These are phyloP conservation scores for Trachelipus rathkii DNA, from an alignment of 1,140 invertebrate genomes.

Conservation along the genomic window DNA sequence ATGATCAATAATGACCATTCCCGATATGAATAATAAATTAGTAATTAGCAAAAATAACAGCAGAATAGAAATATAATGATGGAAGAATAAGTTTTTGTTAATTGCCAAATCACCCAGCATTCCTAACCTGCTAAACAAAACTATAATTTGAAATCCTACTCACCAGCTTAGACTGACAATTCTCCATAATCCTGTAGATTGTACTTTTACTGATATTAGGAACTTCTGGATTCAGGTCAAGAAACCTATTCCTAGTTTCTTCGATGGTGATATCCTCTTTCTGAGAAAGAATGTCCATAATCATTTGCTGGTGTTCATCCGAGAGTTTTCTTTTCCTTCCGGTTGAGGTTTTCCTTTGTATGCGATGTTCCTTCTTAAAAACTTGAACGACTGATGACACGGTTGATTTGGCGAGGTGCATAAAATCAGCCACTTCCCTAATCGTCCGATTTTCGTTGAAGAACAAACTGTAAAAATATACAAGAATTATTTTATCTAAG, in stretches of 20 bases:
- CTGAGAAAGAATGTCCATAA: slow-evolving; percentile 44
- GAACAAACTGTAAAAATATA: slow-evolving; percentile 44
- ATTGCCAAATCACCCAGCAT: background rate
- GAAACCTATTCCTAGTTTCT: slow-evolving; percentile 43
- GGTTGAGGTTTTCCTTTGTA: slow-evolving; percentile 43
- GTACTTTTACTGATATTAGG: slow-evolving; percentile 45
- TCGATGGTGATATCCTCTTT: slow-evolving; percentile 46
- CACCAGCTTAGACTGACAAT: slow-evolving; percentile 45
- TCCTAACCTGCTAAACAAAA: too few relatives aligned
- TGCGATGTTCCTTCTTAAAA: slow-evolving; percentile 43
- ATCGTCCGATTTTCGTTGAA: slow-evolving; percentile 45
- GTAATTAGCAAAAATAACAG: too few relatives aligned
- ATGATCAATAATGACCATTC: too few relatives aligned
- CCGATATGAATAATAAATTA: too few relatives aligned
- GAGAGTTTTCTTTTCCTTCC: slow-evolving; percentile 44
- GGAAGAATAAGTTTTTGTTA: too few relatives aligned
- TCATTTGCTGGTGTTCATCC: slow-evolving; percentile 44
- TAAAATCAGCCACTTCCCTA: slow-evolving; percentile 44
- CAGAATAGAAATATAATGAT: too few relatives aligned
- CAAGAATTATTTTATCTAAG: too few relatives aligned
- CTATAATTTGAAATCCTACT: slow-evolving; percentile 2
- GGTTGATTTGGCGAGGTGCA: slow-evolving; percentile 45
- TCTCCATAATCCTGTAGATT: slow-evolving; percentile 45
- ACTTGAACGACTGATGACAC: slow-evolving; percentile 45
- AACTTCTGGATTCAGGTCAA: slow-evolving; percentile 43